Evolutionary conservation across 2,797 vertebrate genomes (phyloP), one percentile per base, ranked within the genome.

Genomic region (Geotrypetes seraphini): DNA sequence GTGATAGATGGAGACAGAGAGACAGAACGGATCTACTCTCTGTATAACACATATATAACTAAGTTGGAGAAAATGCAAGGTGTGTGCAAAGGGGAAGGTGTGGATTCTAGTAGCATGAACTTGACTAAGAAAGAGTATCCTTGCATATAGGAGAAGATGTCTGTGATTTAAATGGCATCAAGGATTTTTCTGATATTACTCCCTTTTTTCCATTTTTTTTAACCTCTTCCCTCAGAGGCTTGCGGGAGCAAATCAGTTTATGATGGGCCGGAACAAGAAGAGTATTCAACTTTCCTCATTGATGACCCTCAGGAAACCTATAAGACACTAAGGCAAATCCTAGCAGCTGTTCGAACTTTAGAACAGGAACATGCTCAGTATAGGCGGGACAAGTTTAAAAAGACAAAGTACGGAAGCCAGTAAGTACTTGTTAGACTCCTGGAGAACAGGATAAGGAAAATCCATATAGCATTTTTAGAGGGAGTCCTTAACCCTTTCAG

Each of bases 11-110:
- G 93, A 52, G 96, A 99, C 71, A 73, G 96, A 47, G 96, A 99
- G 70, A 94, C 92, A 0, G 91, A 99, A 72, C 86, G 94, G 20
- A 94, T 99, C 73, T 99, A 93, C 53, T 96, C 92, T 3, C 84
- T 99, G 25, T 98, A 90, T 73, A 90, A 73, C 79, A 79, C 80
- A 4, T 92, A 99, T 63, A 92, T 91, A 89, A 73, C 71, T 68
- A 95, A 92, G 69, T 58, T 99, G 55, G 90, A 91, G 66, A 94
- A 97, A 66, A 98, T 99, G 95, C 92, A 98, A 85, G 96, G 96
- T 96, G 55, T 71, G 73, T 11, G 31, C 50, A 25, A 20, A n/a
- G n/a, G n/a, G n/a, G n/a, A n/a, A n/a, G n/a, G n/a, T n/a, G n/a
- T n/a, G n/a, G n/a, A n/a, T n/a, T n/a, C n/a, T n/a, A n/a, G n/a